Percentiles rank a stretch among this genome's conserved stretches.
phyloP scores from a whole-genome alignment of 2,797 vertebrate species.

The Oophaga sylvatica region DNA sequence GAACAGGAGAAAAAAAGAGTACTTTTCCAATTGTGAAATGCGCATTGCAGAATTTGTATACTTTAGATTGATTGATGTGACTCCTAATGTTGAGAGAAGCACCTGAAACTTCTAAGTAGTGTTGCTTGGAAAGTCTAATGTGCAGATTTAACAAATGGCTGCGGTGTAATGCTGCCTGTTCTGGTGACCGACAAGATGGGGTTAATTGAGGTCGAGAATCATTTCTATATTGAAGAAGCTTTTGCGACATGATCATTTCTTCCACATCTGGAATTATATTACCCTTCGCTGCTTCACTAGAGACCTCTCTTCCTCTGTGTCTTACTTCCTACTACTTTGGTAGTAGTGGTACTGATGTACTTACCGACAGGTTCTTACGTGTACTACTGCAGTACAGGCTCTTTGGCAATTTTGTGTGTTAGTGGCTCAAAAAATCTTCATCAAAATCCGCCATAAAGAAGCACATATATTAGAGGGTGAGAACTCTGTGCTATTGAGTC shows the following conservation, averaged over 20 bases:
- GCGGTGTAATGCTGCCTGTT: neutral
- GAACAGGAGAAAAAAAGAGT: constrained; percentile 11
- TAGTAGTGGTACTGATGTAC: too few species aligned
- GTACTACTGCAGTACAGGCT: too few species aligned
- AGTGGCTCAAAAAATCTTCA: too few species aligned
- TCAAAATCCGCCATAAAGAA: too few species aligned
- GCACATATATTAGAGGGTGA: too few species aligned
- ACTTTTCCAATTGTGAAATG: constrained; percentile 41
- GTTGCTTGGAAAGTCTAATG: neutral
- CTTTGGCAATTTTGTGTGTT: too few species aligned
- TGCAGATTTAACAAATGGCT: neutral
- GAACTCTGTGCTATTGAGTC: too few species aligned
- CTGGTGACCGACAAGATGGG: neutral
- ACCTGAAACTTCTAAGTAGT: constrained; percentile 4
- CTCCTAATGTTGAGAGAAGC: constrained; percentile 7
- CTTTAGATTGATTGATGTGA: constrained; percentile 56
- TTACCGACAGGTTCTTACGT: too few species aligned
- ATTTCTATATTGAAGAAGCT: neutral
- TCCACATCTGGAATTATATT: neutral
- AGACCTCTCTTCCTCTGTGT: neutral
- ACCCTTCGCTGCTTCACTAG: neutral
- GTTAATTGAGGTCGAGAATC: constrained; percentile 8
- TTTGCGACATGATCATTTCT: neutral
- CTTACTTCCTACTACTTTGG: neutral
- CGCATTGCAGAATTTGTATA: constrained; percentile 60